phyloP scores from a whole-genome alignment of 2,113 vertebrate species.

The Labeo catla region DNA sequence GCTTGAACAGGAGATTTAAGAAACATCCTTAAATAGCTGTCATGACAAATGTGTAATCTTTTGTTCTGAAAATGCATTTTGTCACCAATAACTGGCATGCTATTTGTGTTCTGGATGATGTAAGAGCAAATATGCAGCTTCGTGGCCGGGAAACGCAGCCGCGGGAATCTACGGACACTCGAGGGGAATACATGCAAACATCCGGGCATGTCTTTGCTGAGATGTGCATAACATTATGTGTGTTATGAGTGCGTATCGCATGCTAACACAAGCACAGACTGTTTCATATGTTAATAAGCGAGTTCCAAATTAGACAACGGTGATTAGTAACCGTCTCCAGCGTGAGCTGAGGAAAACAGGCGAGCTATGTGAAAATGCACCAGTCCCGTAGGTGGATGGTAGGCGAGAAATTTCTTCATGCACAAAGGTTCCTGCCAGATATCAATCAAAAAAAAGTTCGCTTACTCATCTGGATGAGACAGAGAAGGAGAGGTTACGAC shows the following conservation, averaged over 20 bases:
- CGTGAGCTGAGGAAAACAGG: not conserved
- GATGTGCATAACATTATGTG: not conserved
- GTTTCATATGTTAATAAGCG: constrained; percentile 47
- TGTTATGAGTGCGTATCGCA: not conserved
- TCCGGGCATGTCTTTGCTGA: not conserved
- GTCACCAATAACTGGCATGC: not conserved
- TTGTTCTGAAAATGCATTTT: not conserved
- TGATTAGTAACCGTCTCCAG: constrained; percentile 39
- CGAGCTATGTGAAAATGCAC: not conserved
- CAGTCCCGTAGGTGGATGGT: constrained; percentile 13
- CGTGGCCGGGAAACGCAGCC: not conserved
- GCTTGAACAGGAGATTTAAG: not conserved
- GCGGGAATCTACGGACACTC: not conserved
- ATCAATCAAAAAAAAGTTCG: not conserved
- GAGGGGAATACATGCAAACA: not conserved
- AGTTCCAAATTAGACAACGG: constrained; percentile 62
- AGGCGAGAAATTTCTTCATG: constrained; percentile 9
- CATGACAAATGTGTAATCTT: not conserved
- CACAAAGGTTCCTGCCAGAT: constrained; percentile 12
- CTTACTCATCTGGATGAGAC: constrained; percentile 28
- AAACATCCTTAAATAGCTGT: not conserved
- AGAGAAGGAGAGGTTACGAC: not conserved
- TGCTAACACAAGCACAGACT: not conserved
- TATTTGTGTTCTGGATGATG: not conserved
- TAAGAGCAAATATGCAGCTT: not conserved